phyloP scores from a whole-genome alignment of 2,113 vertebrate species.

The Girardinichthys multiradiatus region DNA sequence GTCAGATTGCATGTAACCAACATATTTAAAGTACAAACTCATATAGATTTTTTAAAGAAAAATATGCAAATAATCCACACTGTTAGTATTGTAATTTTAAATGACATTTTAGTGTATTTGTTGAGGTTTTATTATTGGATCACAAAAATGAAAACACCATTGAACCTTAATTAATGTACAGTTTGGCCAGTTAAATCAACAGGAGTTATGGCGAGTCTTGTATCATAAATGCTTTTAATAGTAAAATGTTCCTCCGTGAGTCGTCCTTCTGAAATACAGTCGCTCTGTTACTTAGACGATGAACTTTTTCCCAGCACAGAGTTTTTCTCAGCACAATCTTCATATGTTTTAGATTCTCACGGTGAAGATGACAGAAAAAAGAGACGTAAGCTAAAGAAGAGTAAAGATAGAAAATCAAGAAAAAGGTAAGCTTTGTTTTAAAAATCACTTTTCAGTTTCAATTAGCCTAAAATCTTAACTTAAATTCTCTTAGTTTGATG shows the following conservation, averaged over 20 bases:
- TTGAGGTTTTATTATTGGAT: no score
- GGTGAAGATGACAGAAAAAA: conserved; percentile 85
- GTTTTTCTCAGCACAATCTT: background rate
- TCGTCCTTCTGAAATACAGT: conserved; percentile 2
- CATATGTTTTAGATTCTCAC: conserved; percentile 71
- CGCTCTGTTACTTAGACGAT: background rate
- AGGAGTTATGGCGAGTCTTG: background rate
- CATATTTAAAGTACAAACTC: background rate
- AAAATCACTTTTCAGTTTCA: background rate
- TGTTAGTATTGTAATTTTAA: background rate
- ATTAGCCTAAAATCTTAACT: background rate
- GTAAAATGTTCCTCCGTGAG: no score
- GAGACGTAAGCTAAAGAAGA: conserved; percentile 85
- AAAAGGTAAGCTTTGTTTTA: conserved; percentile 81
- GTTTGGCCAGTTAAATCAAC: background rate
- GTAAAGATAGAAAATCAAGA: conserved; percentile 85
- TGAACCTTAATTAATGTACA: background rate
- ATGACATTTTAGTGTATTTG: background rate
- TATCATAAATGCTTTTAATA: background rate
- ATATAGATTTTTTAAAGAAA: background rate
- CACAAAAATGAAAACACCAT: no score
- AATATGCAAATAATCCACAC: background rate
- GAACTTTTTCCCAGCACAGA: background rate
- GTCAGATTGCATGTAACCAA: conserved; percentile 7
- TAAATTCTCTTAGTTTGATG: background rate